A percentile compares a stretch with the other conserved stretches of the same genome.
Evolutionary conservation across 2,797 vertebrate species (phyloP).

Genomic region (Loriculus beryllinus): DNA sequence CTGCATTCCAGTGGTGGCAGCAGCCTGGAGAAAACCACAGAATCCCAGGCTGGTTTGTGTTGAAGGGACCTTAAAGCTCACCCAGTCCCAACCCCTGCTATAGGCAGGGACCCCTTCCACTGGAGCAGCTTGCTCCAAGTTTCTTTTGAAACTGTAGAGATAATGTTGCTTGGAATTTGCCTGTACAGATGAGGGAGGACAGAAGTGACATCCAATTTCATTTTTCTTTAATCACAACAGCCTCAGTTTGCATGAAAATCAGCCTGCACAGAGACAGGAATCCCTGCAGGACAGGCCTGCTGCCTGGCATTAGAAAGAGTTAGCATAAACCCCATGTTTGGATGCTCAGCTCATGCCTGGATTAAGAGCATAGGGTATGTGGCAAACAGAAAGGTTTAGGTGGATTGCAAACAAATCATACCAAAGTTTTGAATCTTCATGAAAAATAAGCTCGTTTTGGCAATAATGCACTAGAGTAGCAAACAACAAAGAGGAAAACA

Average conservation of each 20-base stretch:
- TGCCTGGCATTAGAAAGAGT: neutral
- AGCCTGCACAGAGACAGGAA: neutral
- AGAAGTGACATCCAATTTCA: neutral
- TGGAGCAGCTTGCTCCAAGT: neutral
- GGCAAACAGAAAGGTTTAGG: neutral
- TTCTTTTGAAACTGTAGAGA: neutral
- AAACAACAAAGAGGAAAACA: neutral
- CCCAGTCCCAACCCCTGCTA: neutral
- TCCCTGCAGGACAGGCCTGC: neutral
- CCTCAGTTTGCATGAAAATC: neutral
- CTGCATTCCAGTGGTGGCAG: accelerated
- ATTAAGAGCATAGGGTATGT: neutral
- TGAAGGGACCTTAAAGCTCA: neutral
- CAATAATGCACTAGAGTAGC: neutral
- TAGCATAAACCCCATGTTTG: neutral
- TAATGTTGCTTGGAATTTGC: neutral
- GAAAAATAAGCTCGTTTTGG: neutral
- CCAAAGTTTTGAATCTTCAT: neutral
- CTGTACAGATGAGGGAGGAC: neutral
- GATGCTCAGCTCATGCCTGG: neutral
- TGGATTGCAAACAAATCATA: neutral
- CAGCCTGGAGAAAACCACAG: neutral
- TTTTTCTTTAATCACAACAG: neutral
- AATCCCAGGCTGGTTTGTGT: neutral
- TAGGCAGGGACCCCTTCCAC: neutral